Percentiles rank a stretch among this genome's conserved stretches.
Evolutionary conservation across 2,888 invertebrate species (phyloP).

Genomic region (Escarpia spicata): DNA sequence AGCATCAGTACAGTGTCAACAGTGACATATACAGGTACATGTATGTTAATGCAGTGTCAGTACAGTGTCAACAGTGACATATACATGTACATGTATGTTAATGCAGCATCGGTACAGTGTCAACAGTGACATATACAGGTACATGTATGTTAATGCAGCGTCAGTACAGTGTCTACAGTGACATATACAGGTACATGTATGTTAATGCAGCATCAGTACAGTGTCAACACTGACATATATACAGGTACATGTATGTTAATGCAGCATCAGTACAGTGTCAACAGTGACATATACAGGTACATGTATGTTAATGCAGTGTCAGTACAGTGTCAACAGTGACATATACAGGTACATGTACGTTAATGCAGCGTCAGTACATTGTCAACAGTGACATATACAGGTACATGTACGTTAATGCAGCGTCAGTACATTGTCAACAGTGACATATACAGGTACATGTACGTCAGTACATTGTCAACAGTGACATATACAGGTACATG

Average conservation of each 20-base stretch:
- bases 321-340: too few relatives aligned
- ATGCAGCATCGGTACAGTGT: too few relatives aligned
- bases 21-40: not conserved
- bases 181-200: too few relatives aligned
- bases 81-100: too few relatives aligned
- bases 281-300: too few relatives aligned
- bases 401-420: too few relatives aligned
- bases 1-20: too few relatives aligned
- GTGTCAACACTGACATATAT: too few relatives aligned
- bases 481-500: too few relatives aligned
- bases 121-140: too few relatives aligned
- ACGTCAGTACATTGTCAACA: not conserved
- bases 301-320: too few relatives aligned
- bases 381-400: not conserved
- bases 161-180: not conserved
- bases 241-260: not conserved
- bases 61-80: not conserved
- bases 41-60: not conserved
- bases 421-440: not conserved
- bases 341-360: not conserved
- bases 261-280: not conserved
- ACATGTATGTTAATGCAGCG: not conserved
- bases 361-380: not conserved
- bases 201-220: too few relatives aligned
- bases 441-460: not conserved